These are phyloP conservation scores for Xylophagus ater DNA, from an alignment of 2,888 invertebrate species.

Conservation along the genomic window DNA sequence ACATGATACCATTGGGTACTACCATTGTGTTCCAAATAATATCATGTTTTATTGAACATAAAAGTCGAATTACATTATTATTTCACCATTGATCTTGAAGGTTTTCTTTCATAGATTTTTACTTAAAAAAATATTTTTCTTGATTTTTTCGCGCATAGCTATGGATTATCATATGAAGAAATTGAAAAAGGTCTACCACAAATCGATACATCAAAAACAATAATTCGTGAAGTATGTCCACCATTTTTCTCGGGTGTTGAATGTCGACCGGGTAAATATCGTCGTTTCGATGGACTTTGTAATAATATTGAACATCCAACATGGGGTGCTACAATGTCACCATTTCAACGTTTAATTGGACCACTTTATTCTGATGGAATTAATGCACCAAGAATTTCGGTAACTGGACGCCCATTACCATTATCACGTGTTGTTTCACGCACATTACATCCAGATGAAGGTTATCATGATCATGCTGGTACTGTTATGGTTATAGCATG, in stretches of 20 bases:
- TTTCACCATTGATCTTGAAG: too few relatives aligned
- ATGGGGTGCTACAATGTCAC: slow-evolving; percentile 77
- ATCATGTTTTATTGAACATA: too few relatives aligned
- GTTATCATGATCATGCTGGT: slow-evolving; percentile 86
- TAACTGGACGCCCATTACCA: slow-evolving; percentile 66
- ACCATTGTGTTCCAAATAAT: too few relatives aligned
- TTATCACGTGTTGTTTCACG: slow-evolving; percentile 75
- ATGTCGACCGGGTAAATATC: slow-evolving; percentile 78
- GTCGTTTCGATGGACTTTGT: slow-evolving; percentile 77
- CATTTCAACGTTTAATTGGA: slow-evolving; percentile 67
- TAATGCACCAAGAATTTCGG: slow-evolving; percentile 68
- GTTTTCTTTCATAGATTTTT: not conserved
- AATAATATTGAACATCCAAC: slow-evolving; percentile 81
- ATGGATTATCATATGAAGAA: slow-evolving; percentile 73
- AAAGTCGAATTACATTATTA: too few relatives aligned
- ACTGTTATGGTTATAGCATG: slow-evolving; percentile 89
- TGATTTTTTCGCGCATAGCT: slow-evolving; percentile 49
- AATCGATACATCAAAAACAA: slow-evolving; percentile 78
- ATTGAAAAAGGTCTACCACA: slow-evolving; percentile 77
- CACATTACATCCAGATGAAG: slow-evolving; percentile 86
- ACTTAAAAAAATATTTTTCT: slow-evolving; percentile 1
- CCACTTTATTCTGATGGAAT: slow-evolving; percentile 79
- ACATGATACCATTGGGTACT: too few relatives aligned
- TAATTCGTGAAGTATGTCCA: slow-evolving; percentile 77
- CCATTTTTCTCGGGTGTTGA: slow-evolving; percentile 78